Base-by-base conservation (phyloP, 2,797 vertebrate species). In the Synaphobranchus kaupii region DNA sequence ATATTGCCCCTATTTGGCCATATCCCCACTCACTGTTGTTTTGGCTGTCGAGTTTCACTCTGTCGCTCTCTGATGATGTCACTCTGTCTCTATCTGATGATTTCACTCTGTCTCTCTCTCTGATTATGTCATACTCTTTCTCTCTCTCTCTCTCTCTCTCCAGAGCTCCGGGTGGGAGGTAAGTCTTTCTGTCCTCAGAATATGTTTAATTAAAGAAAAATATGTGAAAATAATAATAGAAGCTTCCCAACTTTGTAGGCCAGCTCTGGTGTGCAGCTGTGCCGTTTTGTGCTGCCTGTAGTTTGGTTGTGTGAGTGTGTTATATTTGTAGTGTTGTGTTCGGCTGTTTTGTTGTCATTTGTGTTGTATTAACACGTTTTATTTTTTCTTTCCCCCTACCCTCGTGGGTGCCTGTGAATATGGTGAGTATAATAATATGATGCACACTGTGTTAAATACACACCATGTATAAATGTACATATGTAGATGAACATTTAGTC, bases 161-260 rank as follows among this genome's bases (percentile, higher is more conserved):
- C 91, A 97, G 96, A 97, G 96, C 90, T 96, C 96, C 22, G 96
- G 96, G 92, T 97, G 96, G 96, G 96, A 97, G 96, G 96, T 97
- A 95, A 91, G 28, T 31, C 6, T 10, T 44, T 71, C 31, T 17
- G 7, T 3, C 7, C 52, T 44, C 52, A 10, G 12, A 39, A 31
- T 73, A 1, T 73, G 28, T 20, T 34, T 25, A 2, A 1, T 13
- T 17, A 3, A 2, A 31, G 9, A 68, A 28, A 12, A n/a, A 68
- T 28, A 10, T n/a, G 20, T 63, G 4, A 63, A 4, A 63, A 63
- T 25, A 68, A 68, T n/a, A n/a, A 68, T n/a, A 28, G 22, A 63
- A 15, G 52, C 13, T 0, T 39, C 1, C n/a, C 52, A 7, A 54
- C 6, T 54, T 54, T 54, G 8, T 10, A 54, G 10, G 60, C 25